Percentiles rank a stretch among this genome's conserved stretches.
Conservation (phyloP, 2,113 vertebrate species). For the cat (Felis catus) region DNA sequence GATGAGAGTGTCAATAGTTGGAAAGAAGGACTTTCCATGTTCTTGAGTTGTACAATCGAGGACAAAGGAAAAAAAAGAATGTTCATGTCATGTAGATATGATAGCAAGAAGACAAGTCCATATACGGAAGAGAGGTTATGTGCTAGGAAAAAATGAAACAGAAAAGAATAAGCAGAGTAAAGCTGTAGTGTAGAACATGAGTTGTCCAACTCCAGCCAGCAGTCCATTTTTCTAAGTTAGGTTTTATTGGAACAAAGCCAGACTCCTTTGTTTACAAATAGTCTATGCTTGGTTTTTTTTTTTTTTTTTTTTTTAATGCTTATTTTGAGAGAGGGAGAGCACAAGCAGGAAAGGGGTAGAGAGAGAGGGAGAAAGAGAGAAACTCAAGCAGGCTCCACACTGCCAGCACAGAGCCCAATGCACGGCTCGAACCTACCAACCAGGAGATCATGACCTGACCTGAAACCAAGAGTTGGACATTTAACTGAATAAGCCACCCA, state of each 20-base stretch:
- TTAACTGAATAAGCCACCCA: no score
- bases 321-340: no score
- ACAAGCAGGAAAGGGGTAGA: no score
- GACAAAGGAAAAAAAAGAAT: not conserved
- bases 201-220: not conserved
- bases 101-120: not conserved
- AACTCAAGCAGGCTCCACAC: no score
- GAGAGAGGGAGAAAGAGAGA: no score
- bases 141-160: not conserved
- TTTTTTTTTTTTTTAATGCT: no score
- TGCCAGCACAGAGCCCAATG: no score
- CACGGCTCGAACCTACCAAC: no score
- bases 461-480: no score
- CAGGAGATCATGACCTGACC: no score
- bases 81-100: not conserved
- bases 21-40: not conserved
- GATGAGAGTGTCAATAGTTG: not conserved
- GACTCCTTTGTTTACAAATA: not conserved
- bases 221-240: not conserved
- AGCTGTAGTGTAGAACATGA: not conserved
- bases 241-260: constrained; percentile 11
- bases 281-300: not conserved
- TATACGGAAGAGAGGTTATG: not conserved
- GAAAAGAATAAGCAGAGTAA: not conserved
- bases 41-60: not conserved